Base-by-base conservation (phyloP, 1,140 invertebrate species). In the Drosophila paulistorum region DNA sequence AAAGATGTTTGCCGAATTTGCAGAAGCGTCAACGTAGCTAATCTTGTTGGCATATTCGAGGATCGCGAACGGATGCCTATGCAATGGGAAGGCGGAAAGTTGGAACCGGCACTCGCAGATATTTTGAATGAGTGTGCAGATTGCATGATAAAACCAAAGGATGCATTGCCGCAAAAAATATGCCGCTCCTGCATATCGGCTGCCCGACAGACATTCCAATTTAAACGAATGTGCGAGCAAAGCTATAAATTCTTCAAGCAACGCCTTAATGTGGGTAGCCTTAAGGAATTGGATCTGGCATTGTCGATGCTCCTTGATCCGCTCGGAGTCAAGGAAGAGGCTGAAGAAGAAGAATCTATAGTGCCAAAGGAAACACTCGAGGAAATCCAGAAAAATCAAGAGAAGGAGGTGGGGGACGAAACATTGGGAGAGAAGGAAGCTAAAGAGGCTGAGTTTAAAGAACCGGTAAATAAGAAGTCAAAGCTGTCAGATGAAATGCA, bases 141-240 rank as follows among this genome's bases (percentile, higher is more conserved):
- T 14, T 59, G 57, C 7, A 17, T 39, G 3, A 37, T 59, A 17
- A 59, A 59, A 35, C 57, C 33, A 11, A 37, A 39, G 6, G 57
- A 59, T 20, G n/a, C 57, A n/a, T 13, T 59, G 33, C 57, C 57
- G 20, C 57, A 59, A 33, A 59, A 59, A 35, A 59, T 59, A 11
- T 59, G 57, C 57, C 10, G 2, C 33, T 9, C 7, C n/a, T 59
- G 57, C 9, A 59, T 59, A 7, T 14, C 10, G 10, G 23, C 57
- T 20, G 57, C 57, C 17, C 57, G 17, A 4, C 33, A 37, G 13
- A 17, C 57, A 9, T 59, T 59, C 37, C 57, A 35, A 5, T 59
- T 59, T 37, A 59, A 59, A 20, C 57, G 57, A 14, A 59, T 59
- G 57, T 59, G 57, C 17, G 57, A 59, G 9, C 57, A 59, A 14